Evolutionary conservation across 2,888 invertebrate genomes (phyloP), one percentile per base, ranked within the genome.

Genomic region (Ectobius pallidus): DNA sequence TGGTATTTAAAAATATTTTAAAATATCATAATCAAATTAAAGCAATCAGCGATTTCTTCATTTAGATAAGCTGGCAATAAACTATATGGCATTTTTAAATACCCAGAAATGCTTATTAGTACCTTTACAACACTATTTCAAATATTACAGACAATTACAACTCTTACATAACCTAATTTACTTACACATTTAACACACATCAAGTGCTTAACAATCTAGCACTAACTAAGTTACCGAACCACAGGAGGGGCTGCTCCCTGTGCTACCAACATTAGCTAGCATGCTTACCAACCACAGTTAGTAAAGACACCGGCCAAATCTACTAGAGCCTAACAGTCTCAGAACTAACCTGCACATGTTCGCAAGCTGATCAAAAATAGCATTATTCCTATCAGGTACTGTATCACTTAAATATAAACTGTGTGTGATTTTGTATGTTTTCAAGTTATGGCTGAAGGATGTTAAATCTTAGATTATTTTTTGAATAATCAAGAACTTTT

Each of bases 281-380:
- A 71, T 52, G 71, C 49, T 63, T 71, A 71, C 65, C 63, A 71
- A 63, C 65, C 71, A 71, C 71, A 71, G 71, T 71, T 62, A 71
- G 71, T 63, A 52, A 52, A 63, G 52, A 71, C 71, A 71, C 49
- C 62, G 62, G 46, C 49, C 63, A 71, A 70, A 65, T 32, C 71
- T 71, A 71, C 71, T 32, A 71, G 20, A 65, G 63, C 71, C 65
- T 16, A 65, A 65, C 65, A 65, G 65, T 25, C 65, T 65, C 65
- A 65, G 65, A 65, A 65, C 65, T 65, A 65, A 46, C 65, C 65
- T 30, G 58, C 16, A n/a, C 58, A 58, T 58, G 58, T 58, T 58
- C 58, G 34, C 30, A 27, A 58, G n/a, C 30, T 30, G 27, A 58
- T 52, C 52, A 52, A 25, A 52, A 52, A 52, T 25, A 52, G 25